Conservation (phyloP, 30 jellyfish, hydroid and myxozoan genomes). For the Aurelia coerulea region DNA sequence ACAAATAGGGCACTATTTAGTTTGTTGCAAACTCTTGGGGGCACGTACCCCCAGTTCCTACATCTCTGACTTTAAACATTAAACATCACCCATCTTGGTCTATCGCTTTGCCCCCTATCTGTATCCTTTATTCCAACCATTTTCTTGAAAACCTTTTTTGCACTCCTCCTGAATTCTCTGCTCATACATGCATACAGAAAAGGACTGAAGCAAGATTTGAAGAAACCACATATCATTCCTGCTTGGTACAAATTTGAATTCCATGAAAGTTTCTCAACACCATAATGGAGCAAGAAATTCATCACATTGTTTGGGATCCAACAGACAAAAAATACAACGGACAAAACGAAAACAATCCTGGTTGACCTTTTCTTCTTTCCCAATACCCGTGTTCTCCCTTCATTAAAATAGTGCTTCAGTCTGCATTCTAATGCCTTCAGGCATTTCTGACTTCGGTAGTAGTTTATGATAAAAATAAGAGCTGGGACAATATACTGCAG, state of each 20-base stretch:
- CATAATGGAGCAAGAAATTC: constrained; percentile 56
- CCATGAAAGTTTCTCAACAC: constrained; percentile 56
- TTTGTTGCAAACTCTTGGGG: no score
- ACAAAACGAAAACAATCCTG: constrained; percentile 43
- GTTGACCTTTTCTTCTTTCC: constrained; percentile 50
- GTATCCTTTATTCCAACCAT: neutral
- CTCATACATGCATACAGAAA: constrained; percentile 76
- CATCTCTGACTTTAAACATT: no score
- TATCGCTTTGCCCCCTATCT: no score
- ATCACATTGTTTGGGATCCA: constrained; percentile 79
- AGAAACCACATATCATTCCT: constrained; percentile 57
- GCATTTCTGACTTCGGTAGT: constrained; percentile 38
- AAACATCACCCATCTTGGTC: no score
- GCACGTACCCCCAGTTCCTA: no score
- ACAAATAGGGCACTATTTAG: no score
- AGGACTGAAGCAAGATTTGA: constrained; percentile 87
- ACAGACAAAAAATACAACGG: constrained; percentile 75
- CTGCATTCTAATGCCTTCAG: constrained; percentile 21
- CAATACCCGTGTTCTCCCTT: neutral
- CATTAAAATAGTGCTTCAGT: constrained; percentile 17
- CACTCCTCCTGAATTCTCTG: constrained; percentile 59
- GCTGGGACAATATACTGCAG: constrained; percentile 66
- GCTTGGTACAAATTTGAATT: constrained; percentile 72
- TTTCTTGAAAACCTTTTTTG: constrained; percentile 30
- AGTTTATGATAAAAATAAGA: constrained; percentile 31